Base-by-base conservation (phyloP, 2,888 invertebrate genomes). In the Psylliodes chrysocephalus region DNA sequence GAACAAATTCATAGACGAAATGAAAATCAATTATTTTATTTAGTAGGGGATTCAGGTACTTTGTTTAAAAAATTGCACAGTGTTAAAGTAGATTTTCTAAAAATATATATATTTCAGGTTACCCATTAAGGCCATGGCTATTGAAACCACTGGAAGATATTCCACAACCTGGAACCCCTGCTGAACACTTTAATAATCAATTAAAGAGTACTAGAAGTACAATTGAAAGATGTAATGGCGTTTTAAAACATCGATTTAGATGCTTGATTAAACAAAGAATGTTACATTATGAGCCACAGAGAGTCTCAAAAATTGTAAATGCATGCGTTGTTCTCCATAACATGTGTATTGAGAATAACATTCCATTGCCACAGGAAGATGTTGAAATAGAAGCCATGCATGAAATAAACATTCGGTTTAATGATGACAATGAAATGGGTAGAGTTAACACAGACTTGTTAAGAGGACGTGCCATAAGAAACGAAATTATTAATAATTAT, bases 171-270 rank as follows among this genome's bases (percentile, higher is more conserved):
- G 35, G 4, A 1, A 35, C 35, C 3, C 12, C 14, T 1, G 35
- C 2, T 3, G 35, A 35, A n/a, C n/a, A n/a, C 2, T 35, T 35
- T 18, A 46, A 46, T 22, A 19, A 4, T 7, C 2, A 4, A n/a
- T 46, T 46, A 12, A 10, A 22, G 1, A n/a, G 1, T 1, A 56
- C 40, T 12, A 28, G 55, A 22, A 44, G 51, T 22, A 19, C 5
- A 12, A 63, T 59, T 51, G 63, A 63, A 57, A 10, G 63, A 7
- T 63, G 57, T 42, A 63, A 63, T 53, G 63, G 59, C 10, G 33
- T 59, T 8, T 30, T 59, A n/a, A 59, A 63, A 25, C 53, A 55
- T 35, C 10, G 42, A 15, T 52, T 60, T 38, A 46, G 55, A 38
- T 62, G 62, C 33, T 35, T 55, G 22, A 33, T 53, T 15, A 52